Conservation (phyloP, 1,140 invertebrate species). For the Carposina sasakii region DNA sequence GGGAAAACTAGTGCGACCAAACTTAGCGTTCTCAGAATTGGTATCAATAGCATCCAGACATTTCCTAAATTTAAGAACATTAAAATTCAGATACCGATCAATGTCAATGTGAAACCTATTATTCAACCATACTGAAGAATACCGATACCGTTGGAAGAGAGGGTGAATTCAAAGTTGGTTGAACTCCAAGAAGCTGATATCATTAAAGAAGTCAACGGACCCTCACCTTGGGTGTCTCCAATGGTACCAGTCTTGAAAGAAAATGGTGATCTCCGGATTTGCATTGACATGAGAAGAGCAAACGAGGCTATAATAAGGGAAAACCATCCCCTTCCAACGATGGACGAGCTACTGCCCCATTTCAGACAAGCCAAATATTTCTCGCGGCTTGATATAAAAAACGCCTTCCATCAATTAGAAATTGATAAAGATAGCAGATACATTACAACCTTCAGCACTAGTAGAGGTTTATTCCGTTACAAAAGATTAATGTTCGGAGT, state of each 20-base stretch:
- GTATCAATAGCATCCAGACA: too few species aligned
- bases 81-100: slow-evolving; percentile 23
- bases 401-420: slow-evolving; percentile 28
- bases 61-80: slow-evolving; percentile 25
- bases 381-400: slow-evolving; percentile 23
- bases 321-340: slow-evolving; percentile 34
- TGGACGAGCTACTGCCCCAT: slow-evolving; percentile 27
- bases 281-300: slow-evolving; percentile 39
- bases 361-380: slow-evolving; percentile 25
- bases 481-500: slow-evolving; percentile 31
- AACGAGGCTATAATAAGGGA: slow-evolving; percentile 33
- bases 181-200: slow-evolving; percentile 17
- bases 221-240: slow-evolving; percentile 31
- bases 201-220: slow-evolving; percentile 26
- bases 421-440: slow-evolving; percentile 25
- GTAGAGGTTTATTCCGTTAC: slow-evolving; percentile 36
- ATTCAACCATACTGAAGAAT: slow-evolving; percentile 24
- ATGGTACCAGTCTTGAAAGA: slow-evolving; percentile 29
- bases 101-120: slow-evolving; percentile 18
- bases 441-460: slow-evolving; percentile 42
- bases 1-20: slow-evolving; percentile 23
- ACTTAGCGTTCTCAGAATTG: slow-evolving; percentile 22
- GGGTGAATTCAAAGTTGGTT: slow-evolving; percentile 10
- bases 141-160: slow-evolving; percentile 14
- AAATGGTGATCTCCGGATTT: slow-evolving; percentile 33